phyloP scores from a whole-genome alignment of 2,888 invertebrate species.

The Phalera bucephala region DNA sequence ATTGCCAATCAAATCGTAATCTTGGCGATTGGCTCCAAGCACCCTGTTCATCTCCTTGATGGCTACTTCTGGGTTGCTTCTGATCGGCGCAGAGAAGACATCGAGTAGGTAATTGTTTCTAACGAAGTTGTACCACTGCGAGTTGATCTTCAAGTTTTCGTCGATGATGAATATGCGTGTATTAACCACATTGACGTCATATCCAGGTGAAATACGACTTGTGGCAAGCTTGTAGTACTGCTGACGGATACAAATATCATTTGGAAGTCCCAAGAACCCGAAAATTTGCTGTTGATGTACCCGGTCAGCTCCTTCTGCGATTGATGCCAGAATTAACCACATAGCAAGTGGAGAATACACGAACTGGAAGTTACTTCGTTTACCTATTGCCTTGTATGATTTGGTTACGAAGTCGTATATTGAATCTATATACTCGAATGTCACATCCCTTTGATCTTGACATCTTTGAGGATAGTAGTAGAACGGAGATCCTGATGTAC shows the following conservation, averaged over 20 bases:
- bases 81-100: conserved; percentile 16
- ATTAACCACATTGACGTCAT: conserved; percentile 25
- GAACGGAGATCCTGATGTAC: not conserved
- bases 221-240: conserved; percentile 34
- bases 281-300: conserved; percentile 21
- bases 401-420: not conserved
- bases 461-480: not conserved
- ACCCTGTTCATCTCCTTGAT: conserved; percentile 13
- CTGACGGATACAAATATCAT: conserved; percentile 26
- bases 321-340: conserved; percentile 36
- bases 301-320: conserved; percentile 36
- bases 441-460: not conserved
- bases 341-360: conserved; percentile 33
- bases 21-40: conserved; percentile 8
- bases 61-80: conserved; percentile 12
- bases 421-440: not conserved
- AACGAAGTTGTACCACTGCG: conserved; percentile 17
- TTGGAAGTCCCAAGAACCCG: conserved; percentile 26
- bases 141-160: conserved; percentile 14
- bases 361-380: conserved; percentile 27
- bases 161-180: conserved; percentile 26
- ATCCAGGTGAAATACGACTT: conserved; percentile 23
- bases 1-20: conserved; percentile 23
- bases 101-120: conserved; percentile 13
- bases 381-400: not conserved